These are phyloP conservation scores for Caenorhabditis angaria DNA, from an alignment of 2,888 invertebrate species.

Conservation along the genomic window DNA sequence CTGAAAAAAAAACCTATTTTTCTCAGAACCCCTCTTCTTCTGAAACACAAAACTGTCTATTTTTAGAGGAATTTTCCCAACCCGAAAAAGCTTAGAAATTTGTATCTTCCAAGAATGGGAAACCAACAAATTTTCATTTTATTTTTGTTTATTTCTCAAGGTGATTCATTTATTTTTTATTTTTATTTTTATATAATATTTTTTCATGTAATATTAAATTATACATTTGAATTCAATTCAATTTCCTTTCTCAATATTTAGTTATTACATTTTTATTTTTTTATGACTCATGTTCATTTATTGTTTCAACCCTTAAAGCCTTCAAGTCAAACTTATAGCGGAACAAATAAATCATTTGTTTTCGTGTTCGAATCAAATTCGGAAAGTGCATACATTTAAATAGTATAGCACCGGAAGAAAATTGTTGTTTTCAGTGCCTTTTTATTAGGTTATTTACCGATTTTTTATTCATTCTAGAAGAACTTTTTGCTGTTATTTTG, in stretches of 20 bases:
- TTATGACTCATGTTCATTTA: not conserved
- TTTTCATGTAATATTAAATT: not conserved
- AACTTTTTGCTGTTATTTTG: not conserved
- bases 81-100: conserved; percentile 5
- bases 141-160: conserved; percentile 9
- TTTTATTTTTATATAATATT: conserved; percentile 6
- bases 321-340: too few species aligned
- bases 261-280: not conserved
- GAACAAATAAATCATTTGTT: not conserved
- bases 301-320: too few species aligned
- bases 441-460: not conserved
- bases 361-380: not conserved
- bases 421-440: too few species aligned
- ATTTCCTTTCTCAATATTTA: too few species aligned
- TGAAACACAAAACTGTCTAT: too few species aligned
- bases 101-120: not conserved
- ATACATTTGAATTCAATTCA: too few species aligned
- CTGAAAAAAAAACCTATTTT: too few species aligned
- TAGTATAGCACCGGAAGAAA: too few species aligned
- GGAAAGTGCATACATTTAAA: not conserved
- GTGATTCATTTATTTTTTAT: conserved; percentile 12
- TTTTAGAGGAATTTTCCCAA: conserved; percentile 16
- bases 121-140: conserved; percentile 11
- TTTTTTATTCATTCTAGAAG: not conserved
- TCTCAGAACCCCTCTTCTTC: not conserved